Evolutionary conservation across 2,113 vertebrate genomes (phyloP), one percentile per base, ranked within the genome.

Genomic region (Eclectus roratus): DNA sequence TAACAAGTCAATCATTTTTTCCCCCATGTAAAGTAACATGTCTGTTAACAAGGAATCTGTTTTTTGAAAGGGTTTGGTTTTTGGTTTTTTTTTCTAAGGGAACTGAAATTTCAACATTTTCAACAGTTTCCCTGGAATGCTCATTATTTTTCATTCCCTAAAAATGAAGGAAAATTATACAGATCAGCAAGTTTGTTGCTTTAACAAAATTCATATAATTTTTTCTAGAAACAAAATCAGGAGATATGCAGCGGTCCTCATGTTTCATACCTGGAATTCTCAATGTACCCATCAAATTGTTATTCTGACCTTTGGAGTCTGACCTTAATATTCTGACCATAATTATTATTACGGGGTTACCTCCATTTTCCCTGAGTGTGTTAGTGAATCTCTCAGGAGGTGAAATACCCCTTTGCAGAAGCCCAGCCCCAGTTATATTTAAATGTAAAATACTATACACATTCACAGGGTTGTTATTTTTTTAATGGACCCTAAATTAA

Each of bases 1-100:
- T 69, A 70, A 46, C 2, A 65, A 19, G 8, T 35, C 14, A 9
- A 3, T 9, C 2, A 10, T 19, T 52, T 66, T 66, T 47, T 12
- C 0, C 12, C 9, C 27, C 17, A 7, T 65, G 13, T 28, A 33
- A 70, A 69, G 13, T 49, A 79, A 31, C 1, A 24, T 3, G 4
- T 23, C n/a, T 66, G 43, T 73, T 83, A 56, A 35, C 13, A 66
- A 43, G 41, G 12, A 64, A 44, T 19, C 9, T n/a, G 19, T 0
- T 2, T 76, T 55, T 52, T 35, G 11, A n/a, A 68, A 41, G 13
- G 19, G 17, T 79, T 85, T 82, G 6, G 10, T 11, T 61, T 77
- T 35, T 58, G 9, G 10, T 58, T 58, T 55, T 31, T 31, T 58
- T 58, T 87, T 44, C 39, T 76, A 29, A 43, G 35, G 28, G 8